Evolutionary conservation across 2,113 vertebrate species (phyloP), one percentile per base, ranked within the genome.

Genomic region (Barbus barbus): DNA sequence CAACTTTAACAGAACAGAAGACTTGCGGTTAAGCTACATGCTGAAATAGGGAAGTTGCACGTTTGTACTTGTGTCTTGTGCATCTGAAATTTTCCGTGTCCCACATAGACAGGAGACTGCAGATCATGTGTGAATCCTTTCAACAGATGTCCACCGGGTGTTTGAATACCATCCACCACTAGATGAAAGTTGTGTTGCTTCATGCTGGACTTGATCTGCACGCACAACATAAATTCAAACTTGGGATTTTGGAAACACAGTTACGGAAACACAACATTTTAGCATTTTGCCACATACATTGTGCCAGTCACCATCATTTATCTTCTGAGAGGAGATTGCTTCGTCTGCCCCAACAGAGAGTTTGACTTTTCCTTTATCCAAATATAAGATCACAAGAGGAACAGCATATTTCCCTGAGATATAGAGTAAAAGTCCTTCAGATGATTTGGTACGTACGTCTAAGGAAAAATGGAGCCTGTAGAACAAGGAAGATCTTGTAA

Each of bases 261-360:
- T 46, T 48, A 46, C 1, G 4, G 2, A 58, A 36, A 77, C 1
- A 33, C 75, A 58, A 22, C 31, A 26, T 24, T 28, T 79, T 16
- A 60, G 7, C n/a, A n/a, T 63, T 81, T 38, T 53, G 28, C 20
- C 20, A 76, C 63, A 26, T 91, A 98, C 96, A 86, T 88, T 95
- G 90, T 98, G 96, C 96, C 97, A 97, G 6, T 92, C 87, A 6
- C 96, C 95, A 2, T 98, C 94, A 2, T 92, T 94, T 90, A 91
- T 95, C 90, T 91, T 85, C 84, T 86, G 94, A 88, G 93, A 95
- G 88, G 89, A 94, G 81, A 96, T 94, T 87, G 91, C 92, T 85
- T 92, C 75, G 85, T 89, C 92, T 51, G 83, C 90, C 22, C 93
- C 93, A 28, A 93, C 82, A 2, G 91, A 93, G 88, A 97, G 93